Base-by-base conservation (phyloP, 2,113 vertebrate species). In the Prionailurus bengalensis region DNA sequence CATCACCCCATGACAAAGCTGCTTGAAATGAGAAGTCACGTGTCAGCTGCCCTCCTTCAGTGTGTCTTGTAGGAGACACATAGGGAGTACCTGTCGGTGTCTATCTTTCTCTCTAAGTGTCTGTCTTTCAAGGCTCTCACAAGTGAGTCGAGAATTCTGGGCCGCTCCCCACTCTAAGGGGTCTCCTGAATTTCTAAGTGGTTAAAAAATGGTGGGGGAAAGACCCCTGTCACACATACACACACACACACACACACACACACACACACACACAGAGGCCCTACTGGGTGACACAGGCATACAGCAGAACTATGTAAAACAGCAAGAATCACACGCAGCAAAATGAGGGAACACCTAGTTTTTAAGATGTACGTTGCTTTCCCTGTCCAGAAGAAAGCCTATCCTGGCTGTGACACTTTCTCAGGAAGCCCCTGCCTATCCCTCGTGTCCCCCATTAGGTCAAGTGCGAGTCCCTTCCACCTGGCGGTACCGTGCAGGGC, bases 361-460 rank as follows among this genome's bases (percentile, higher is more conserved):
- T 80, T 63, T n/a, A 39, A 93, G 89, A 82, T 73, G 33, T 66
- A 51, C 63, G 81, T 80, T 73, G 78, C 51, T 85, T 83, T 91
- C 58, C 51, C 29, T 33, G 3, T 45, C 13, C 17, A 21, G 48
- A 88, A 55, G 36, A n/a, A 81, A 65, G 63, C 29, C 29, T 39
- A 4, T 23, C 25, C 21, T 29, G 9, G 9, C 2, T 15, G 33
- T 10, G 13, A 36, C n/a, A 19, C 23, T 36, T 58, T 61, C 76
- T 85, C 14, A 4, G 76, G 19, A 84, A 39, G 16, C 81, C 92
- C 70, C 51, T 84, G 58, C n/a, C n/a, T 36, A 2, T 25, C 27
- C 42, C 70, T 33, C 8, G 16, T 51, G 65, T 65, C 71, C 27
- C 10, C 23, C 10, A 29, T 25, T 10, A 55, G 27, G 48, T 5